Evolutionary conservation across 2,888 invertebrate species (phyloP).

Genomic region (Chironomus riparius): DNA sequence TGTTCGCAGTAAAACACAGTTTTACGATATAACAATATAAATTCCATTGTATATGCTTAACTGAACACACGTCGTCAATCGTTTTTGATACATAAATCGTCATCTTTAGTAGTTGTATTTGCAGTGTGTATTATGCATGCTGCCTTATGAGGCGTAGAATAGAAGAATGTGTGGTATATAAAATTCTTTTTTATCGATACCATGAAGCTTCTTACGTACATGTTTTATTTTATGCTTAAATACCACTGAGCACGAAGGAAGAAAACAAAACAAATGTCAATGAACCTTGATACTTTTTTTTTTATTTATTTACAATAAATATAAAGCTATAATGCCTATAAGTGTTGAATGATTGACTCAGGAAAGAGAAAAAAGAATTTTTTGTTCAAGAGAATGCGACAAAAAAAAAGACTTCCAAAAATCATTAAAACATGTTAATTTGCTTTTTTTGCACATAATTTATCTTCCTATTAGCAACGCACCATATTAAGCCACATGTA

Average conservation of each 20-base stretch:
- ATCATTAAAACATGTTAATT: not conserved
- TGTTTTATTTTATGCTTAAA: too few species aligned
- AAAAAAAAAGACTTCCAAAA: not conserved
- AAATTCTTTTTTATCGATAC: too few species aligned
- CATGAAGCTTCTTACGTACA: too few species aligned
- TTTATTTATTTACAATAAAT: not conserved
- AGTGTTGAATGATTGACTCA: not conserved
- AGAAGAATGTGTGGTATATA: too few species aligned
- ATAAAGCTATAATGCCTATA: not conserved
- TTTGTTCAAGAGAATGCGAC: not conserved
- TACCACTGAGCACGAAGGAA: too few species aligned
- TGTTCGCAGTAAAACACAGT: not conserved
- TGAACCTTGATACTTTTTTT: not conserved
- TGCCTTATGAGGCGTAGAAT: too few species aligned
- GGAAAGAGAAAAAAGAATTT: not conserved
- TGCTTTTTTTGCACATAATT: not conserved
- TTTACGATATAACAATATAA: not conserved
- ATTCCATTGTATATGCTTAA: too few species aligned
- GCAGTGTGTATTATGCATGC: too few species aligned
- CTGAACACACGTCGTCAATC: too few species aligned
- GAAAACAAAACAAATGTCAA: not conserved
- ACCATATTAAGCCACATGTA: not conserved
- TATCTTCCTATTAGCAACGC: not conserved
- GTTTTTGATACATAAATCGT: too few species aligned
- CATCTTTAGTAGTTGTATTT: too few species aligned